Evolutionary conservation across 2,113 vertebrate species (phyloP), one percentile per base, ranked within the genome.

Genomic region (Cromileptes altivelis): DNA sequence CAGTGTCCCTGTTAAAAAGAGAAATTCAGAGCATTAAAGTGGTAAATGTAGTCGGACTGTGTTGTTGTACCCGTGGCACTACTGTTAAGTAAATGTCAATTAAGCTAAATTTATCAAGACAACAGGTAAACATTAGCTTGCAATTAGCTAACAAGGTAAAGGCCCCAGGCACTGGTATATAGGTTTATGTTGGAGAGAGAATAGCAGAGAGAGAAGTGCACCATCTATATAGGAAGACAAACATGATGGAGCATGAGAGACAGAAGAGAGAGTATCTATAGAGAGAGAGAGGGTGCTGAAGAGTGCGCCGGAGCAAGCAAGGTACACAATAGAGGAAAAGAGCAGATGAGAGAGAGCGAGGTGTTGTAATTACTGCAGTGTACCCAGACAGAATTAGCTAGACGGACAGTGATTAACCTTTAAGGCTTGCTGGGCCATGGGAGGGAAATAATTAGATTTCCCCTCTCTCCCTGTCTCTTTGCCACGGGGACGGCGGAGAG

Each of bases 381-480:
- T 83, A 84, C 86, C 80, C 88, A 84, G 84, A 88, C 88, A 87
- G 79, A 90, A 92, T 94, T 92, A 89, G 90, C 85, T 89, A 84
- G 85, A 90, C 81, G 89, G 93, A 93, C 93, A 93, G 91, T 93
- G 94, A 94, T 95, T 95, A 94, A 95, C 94, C 94, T 96, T 95
- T 94, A 94, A 91, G 93, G 90, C 91, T 92, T 80, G 81, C 88
- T 85, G 86, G 83, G 90, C 90, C 91, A 93, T 80, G 67, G 87
- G 91, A 94, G 90, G 85, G 81, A 91, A 94, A 95, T 95, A 93
- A 95, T 95, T 92, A 94, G 88, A 93, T 91, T 90, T 80, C 68
- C 70, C 49, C 76, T 72, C 68, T 30, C 47, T n/a, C 50, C 19
- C 55, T 70, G 33, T 58, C n/a, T 27, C 47, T 45, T 45, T 45